These are phyloP conservation scores for Sweltsa coloradensis DNA, from an alignment of 1,140 invertebrate species.

Conservation along the genomic window DNA sequence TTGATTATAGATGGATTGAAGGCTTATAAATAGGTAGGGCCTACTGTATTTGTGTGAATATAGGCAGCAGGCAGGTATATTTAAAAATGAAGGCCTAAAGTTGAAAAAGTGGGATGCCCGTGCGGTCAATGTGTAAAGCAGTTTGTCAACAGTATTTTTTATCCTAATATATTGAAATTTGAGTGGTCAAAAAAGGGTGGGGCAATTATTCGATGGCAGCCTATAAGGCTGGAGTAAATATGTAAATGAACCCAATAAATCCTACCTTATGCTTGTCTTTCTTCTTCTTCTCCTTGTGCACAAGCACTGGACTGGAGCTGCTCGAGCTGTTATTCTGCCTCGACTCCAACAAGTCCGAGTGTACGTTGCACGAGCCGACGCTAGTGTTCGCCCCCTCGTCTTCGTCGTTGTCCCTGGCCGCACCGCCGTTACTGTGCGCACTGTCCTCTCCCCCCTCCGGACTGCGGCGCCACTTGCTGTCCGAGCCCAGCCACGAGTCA, in stretches of 20 bases:
- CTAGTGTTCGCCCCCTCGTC: slow-evolving; percentile 29
- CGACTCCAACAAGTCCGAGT: slow-evolving; percentile 34
- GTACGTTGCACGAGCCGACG: slow-evolving; percentile 40
- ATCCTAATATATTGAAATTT: too few relatives aligned
- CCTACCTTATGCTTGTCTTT: slow-evolving; percentile 32
- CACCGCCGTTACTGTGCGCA: slow-evolving; percentile 1
- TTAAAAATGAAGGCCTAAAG: too few relatives aligned
- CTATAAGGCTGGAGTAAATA: neutral
- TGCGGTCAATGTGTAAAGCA: too few relatives aligned
- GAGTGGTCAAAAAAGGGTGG: too few relatives aligned
- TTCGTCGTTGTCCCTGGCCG: slow-evolving; percentile 2
- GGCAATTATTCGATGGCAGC: too few relatives aligned
- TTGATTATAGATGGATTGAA: too few relatives aligned
- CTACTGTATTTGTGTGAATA: too few relatives aligned
- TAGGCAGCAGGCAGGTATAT: too few relatives aligned
- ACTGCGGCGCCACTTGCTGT: slow-evolving; percentile 42
- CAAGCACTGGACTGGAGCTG: slow-evolving; percentile 9
- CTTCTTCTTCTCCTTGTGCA: slow-evolving; percentile 36
- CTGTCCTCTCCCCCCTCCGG: slow-evolving; percentile 46
- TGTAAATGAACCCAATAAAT: slow-evolving; percentile 1
- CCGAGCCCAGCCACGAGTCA: slow-evolving; percentile 39
- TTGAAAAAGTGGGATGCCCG: too few relatives aligned
- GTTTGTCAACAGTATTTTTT: too few relatives aligned
- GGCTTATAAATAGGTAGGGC: too few relatives aligned
- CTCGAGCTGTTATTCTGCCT: neutral